A percentile compares a stretch with the other conserved stretches of the same genome.
phyloP scores from a whole-genome alignment of 2,888 invertebrate species.

The Caenorhabditis plicata region DNA sequence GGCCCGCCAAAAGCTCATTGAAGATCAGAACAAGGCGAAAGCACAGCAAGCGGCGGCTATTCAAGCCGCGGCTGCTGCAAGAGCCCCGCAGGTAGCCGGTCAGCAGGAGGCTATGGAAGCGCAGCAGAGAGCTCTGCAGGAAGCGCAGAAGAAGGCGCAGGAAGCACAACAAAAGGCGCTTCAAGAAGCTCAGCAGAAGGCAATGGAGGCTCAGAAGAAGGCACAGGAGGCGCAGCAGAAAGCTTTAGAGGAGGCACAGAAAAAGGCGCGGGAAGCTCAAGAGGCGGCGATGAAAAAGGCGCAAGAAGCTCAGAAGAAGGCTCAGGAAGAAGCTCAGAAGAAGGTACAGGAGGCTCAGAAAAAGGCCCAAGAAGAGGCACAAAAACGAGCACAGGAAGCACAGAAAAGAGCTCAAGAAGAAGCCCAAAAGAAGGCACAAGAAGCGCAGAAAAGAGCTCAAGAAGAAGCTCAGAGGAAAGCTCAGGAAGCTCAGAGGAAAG shows the following conservation, averaged over 20 bases:
- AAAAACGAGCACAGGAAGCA: no score
- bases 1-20: conserved; percentile 34
- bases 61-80: conserved; percentile 44
- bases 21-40: conserved; percentile 39
- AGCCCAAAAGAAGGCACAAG: conserved; percentile 9
- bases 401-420: conserved; percentile 13
- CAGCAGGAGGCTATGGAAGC: conserved; percentile 16
- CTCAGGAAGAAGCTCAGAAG: conserved; percentile 26
- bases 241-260: conserved; percentile 5
- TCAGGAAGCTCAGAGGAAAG: conserved; percentile 3
- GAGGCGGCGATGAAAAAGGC: conserved; percentile 10
- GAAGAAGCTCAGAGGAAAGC: conserved; percentile 18
- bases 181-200: conserved; percentile 25
- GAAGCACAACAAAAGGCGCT: conserved; percentile 47
- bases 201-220: conserved; percentile 8
- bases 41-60: conserved; percentile 44
- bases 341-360: conserved; percentile 12
- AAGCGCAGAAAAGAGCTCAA: no score
- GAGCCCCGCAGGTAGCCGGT: conserved; percentile 29
- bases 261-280: conserved; percentile 20
- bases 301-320: conserved; percentile 20
- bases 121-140: conserved; percentile 3
- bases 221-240: conserved; percentile 12
- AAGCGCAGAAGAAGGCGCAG: conserved; percentile 31
- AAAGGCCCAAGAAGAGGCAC: conserved; percentile 15